phyloP scores from a whole-genome alignment of 35 echinoderm and acorn worm species.

The Acanthaster planci region DNA sequence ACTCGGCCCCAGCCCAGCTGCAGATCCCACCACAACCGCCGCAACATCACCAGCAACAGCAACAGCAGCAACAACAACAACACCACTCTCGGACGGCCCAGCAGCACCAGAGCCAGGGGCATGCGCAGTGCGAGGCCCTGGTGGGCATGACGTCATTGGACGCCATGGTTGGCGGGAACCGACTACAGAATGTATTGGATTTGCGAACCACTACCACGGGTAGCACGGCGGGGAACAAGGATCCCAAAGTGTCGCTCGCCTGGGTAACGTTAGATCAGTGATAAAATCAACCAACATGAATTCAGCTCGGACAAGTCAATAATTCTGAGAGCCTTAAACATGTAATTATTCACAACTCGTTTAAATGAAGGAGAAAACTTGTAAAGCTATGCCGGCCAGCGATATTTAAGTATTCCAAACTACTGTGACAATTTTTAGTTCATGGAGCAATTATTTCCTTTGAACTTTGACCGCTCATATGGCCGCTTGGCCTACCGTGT shows the following conservation, averaged over 20 bases:
- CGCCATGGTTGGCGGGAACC: slow-evolving; percentile 6
- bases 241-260: neutral
- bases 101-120: slow-evolving; percentile 2
- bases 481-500: no score
- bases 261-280: slow-evolving; percentile 20
- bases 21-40: neutral
- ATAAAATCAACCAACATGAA: neutral
- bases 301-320: no score
- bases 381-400: no score
- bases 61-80: slow-evolving; percentile 8
- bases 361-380: no score
- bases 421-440: no score
- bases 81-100: neutral
- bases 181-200: slow-evolving; percentile 9
- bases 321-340: no score
- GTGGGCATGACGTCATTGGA: slow-evolving; percentile 16
- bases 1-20: neutral
- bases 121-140: slow-evolving; percentile 17
- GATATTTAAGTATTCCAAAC: no score
- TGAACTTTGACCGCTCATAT: no score
- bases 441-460: no score
- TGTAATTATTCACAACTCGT: no score
- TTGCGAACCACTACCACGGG: neutral
- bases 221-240: neutral
- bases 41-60: neutral